Base-by-base conservation (phyloP, 2,797 vertebrate species). In the Okamejei kenojei region DNA sequence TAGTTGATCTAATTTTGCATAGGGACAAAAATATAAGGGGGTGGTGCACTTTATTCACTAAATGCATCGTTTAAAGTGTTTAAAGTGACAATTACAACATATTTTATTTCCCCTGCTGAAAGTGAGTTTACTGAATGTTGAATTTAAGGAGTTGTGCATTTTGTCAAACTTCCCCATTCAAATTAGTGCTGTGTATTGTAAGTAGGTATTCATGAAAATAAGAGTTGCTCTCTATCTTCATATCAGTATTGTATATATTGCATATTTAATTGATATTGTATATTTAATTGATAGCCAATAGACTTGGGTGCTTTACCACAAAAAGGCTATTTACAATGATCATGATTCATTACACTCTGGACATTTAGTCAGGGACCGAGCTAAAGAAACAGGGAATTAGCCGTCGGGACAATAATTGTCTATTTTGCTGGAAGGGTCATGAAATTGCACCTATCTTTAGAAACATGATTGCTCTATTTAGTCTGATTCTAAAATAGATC, bases 361-460 rank as follows among this genome's bases (percentile, higher is more conserved):
- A 94, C 93, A 94, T 92, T 94, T 94, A 84, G 94, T 94, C 93
- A 93, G 93, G 80, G 95, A 95, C 94, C 79, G 79, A 95, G 94
- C 95, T 96, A 94, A 68, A 93, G 94, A 96, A 95, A 97, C 96
- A 97, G 96, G 96, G 95, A 95, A 96, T 96, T 96, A 96, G 96
- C 97, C 97, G 96, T 97, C 96, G 96, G 94, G 95, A 94, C 95
- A 96, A 95, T 97, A 97, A 97, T 97, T 97, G 95, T 96, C 96
- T 95, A 94, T 93, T 95, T 93, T 95, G 95, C 94, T 96, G 94
- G 94, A 95, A 95, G 94, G 94, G 94, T 93, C 95, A 26, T 95
- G 94, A 96, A 97, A 96, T 97, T 96, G 96, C 95, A 96, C 95
- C 96, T 97, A 96, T 97, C 94, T 97, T 97, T 97, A 97, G 97